A percentile compares a stretch with the other conserved stretches of the same genome.
Evolutionary conservation across 1,140 invertebrate species (phyloP).

Genomic region (Scaptomyza pallida): DNA sequence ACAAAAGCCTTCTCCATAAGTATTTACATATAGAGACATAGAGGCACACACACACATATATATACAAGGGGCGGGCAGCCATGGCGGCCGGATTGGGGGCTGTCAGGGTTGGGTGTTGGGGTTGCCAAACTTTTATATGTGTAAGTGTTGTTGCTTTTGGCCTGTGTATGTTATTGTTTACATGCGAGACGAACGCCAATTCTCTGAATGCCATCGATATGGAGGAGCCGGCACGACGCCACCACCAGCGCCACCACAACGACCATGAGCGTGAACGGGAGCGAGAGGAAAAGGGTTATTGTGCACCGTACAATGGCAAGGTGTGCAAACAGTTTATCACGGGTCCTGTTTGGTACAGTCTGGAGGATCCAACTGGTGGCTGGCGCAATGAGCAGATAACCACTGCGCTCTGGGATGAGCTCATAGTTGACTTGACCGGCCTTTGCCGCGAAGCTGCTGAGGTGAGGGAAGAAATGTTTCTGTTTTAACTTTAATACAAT

Average conservation of each 20-base stretch:
- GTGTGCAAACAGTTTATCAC: conserved; percentile 93
- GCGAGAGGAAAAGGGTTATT: conserved; percentile 87
- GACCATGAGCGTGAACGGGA: conserved; percentile 34
- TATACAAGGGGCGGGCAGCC: conserved; percentile 49
- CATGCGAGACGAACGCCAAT: conserved; percentile 52
- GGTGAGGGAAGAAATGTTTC: conserved; percentile 83
- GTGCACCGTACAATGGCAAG: conserved; percentile 94
- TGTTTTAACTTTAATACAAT: background rate
- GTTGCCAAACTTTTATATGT: conserved; percentile 25
- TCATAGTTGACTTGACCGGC: conserved; percentile 91
- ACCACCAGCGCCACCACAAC: conserved; percentile 69
- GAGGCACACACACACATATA: conserved; percentile 21
- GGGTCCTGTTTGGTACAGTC: conserved; percentile 93
- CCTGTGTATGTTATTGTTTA: conserved; percentile 73
- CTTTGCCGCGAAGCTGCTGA: conserved; percentile 94
- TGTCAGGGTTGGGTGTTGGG: conserved; percentile 19
- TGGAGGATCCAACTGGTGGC: conserved; percentile 87
- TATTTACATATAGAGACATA: conserved; percentile 37
- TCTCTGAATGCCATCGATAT: conserved; percentile 64
- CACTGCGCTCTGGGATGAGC: conserved; percentile 91
- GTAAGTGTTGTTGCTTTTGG: conserved; percentile 24
- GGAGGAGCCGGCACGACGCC: conserved; percentile 61
- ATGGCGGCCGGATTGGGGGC: conserved; percentile 50
- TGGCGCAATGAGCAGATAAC: conserved; percentile 94
- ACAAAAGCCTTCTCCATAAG: conserved; percentile 13